Evolutionary conservation across 2,113 vertebrate species (phyloP), one percentile per base, ranked within the genome.

Genomic region (Phrynosoma platyrhinos): DNA sequence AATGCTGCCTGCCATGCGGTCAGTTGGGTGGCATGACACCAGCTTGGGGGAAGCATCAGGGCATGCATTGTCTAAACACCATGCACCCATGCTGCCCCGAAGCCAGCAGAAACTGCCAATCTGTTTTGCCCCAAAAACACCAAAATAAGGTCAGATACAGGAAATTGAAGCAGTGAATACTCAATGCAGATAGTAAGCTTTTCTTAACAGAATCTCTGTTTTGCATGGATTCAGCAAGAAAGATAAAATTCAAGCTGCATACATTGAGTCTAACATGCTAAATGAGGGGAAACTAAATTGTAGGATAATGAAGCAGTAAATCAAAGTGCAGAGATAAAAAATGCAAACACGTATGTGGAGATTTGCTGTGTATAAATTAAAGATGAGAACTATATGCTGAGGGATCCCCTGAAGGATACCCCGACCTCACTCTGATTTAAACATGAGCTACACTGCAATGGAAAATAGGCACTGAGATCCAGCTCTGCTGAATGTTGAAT

Each of bases 261-360:
- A 40, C 64, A 82, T 36, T 36, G 1, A 9, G 85, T 78, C 21
- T 78, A 84, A 74, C 40, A 87, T 84, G 69, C 27, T 87, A 47
- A 68, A 47, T 84, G 66, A 84, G 12, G 20, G n/a, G 32, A 81
- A 84, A 36, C 42, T 25, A 66, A 80, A 77, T 77, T 20, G 52
- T 85, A 68, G 21, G 32, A 85, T 85, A 80, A 85, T 78, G 58
- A 82, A 87, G 77, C 71, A 79, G 78, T 90, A 84, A 80, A 87
- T 84, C 85, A 90, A 84, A 83, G 62, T 68, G 62, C 27, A 75
- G 47, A 68, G 36, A 77, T 20, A 36, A 18, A 25, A 16, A 27
- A 36, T 32, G 30, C 1, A 47, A 53, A 53, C n/a, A 42, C 25
- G 58, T 6, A 14, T 53, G 62, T 4, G 16, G 23, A 77, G 20